Evolutionary conservation across 2,113 vertebrate species (phyloP), one percentile per base, ranked within the genome.

Genomic region (Psettodes erumei): DNA sequence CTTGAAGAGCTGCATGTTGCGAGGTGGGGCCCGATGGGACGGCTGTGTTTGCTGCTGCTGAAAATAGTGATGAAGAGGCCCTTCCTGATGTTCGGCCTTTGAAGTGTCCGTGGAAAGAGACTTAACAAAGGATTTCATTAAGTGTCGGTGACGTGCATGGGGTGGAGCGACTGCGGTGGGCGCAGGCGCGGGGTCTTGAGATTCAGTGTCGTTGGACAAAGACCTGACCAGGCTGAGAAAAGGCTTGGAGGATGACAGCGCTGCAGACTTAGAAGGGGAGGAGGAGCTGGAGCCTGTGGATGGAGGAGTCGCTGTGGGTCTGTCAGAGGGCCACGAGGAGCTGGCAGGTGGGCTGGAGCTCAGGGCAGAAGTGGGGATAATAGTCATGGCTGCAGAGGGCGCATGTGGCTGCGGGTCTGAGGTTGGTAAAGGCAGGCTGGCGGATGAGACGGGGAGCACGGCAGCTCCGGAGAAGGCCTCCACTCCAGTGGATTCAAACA

Each of bases 121-220:
- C 88, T 98, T 99, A 63, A 99, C 98, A 23, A 99, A 92, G 0
- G 96, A 96, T 91, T 98, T 99, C 97, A 99, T 99, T 88, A 99
- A 91, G 88, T 99, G 97, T 30, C 97, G 93, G 47, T 97, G 98
- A 75, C 96, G 93, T 4, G 90, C 81, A 0, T 96, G 90, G 0
- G 94, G 16, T 76, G 94, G 60, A 55, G 91, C 64, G 81, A 79
- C 94, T 73, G 92, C 89, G 0, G 96, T 71, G 88, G 71, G 91
- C 73, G 54, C 94, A 89, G 92, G 92, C 16, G 87, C 67, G 18
- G 94, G 68, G 37, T 99, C 98, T 89, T 95, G 96, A 85, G 96
- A 95, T 83, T 99, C 98, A 28, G 97, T 95, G 5, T 99, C 97
- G 19, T 94, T 96, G 1, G 97, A 98, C 72, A 99, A 93, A 65